Conservation (phyloP, 2,888 invertebrate genomes). For the Caenorhabditis uteleia region DNA sequence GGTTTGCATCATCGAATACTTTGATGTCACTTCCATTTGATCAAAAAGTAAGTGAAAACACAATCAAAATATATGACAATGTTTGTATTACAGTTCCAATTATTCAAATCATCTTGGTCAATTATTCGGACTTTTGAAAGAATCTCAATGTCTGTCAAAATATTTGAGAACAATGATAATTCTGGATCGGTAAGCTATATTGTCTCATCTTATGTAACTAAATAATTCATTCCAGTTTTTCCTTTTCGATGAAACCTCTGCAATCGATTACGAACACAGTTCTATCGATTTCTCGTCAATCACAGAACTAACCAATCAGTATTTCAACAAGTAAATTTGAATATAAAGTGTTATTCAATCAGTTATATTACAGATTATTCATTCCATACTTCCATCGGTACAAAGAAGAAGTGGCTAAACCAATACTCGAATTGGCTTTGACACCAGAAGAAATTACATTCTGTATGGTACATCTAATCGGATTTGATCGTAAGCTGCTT, state of each 20-base stretch:
- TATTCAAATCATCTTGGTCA: slow-evolving; percentile 28
- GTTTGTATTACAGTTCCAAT: too few relatives aligned
- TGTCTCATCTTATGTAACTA: neutral
- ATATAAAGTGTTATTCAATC: neutral
- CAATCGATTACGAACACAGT: slow-evolving; percentile 1
- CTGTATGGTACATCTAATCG: slow-evolving; percentile 24
- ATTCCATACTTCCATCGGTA: slow-evolving; percentile 15
- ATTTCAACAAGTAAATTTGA: slow-evolving; percentile 19
- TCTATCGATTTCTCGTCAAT: slow-evolving; percentile 17
- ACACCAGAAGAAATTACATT: slow-evolving; percentile 23
- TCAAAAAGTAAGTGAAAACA: too few relatives aligned
- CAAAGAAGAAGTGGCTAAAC: slow-evolving; percentile 22
- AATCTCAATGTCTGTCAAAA: slow-evolving; percentile 12
- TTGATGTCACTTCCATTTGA: slow-evolving; percentile 25
- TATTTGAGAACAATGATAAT: too few relatives aligned
- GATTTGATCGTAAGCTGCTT: slow-evolving; percentile 9
- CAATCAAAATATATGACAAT: too few relatives aligned
- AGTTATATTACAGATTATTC: slow-evolving; percentile 17
- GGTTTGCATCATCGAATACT: slow-evolving; percentile 18
- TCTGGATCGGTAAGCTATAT: too few relatives aligned
- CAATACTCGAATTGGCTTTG: slow-evolving; percentile 14
- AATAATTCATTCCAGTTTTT: neutral
- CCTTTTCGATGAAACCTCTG: neutral
- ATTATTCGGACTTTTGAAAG: slow-evolving; percentile 22
- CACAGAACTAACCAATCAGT: slow-evolving; percentile 19